phyloP scores from a whole-genome alignment of 2,113 vertebrate species.

The Dromiciops gliroides region DNA sequence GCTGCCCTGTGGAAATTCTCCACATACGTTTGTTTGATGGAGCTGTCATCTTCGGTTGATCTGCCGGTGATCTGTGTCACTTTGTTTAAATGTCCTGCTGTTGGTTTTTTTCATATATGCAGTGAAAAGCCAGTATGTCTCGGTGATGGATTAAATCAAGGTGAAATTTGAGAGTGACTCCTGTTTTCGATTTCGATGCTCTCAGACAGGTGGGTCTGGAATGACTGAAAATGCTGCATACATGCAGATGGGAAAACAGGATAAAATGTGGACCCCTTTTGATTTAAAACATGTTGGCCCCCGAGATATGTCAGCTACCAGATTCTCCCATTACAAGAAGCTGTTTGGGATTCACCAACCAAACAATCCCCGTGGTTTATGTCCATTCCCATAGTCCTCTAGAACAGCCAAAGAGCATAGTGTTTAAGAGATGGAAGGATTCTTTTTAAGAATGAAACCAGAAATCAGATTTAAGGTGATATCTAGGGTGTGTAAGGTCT shows the following conservation, averaged over 20 bases:
- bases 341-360: slow-evolving; percentile 82
- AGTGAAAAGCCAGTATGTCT: slow-evolving; percentile 84
- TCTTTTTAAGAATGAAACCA: slow-evolving; percentile 25
- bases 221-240: slow-evolving; percentile 87
- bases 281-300: slow-evolving; percentile 87
- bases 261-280: slow-evolving; percentile 83
- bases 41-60: slow-evolving; percentile 91
- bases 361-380: slow-evolving; percentile 82
- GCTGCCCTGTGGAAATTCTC: slow-evolving; percentile 89
- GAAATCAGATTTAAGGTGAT: slow-evolving; percentile 67
- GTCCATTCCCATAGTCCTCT: slow-evolving; percentile 60
- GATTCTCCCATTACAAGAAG: slow-evolving; percentile 81
- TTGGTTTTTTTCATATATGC: slow-evolving; percentile 80
- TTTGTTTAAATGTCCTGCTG: slow-evolving; percentile 90
- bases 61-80: slow-evolving; percentile 91
- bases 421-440: slow-evolving; percentile 22
- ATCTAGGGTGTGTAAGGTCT: no score
- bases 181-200: slow-evolving; percentile 88
- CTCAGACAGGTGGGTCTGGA: slow-evolving; percentile 87
- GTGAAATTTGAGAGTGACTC: slow-evolving; percentile 89
- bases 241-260: slow-evolving; percentile 81
- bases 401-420: slow-evolving; percentile 51
- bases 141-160: slow-evolving; percentile 89
- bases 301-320: slow-evolving; percentile 86
- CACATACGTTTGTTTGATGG: slow-evolving; percentile 91